phyloP scores from a whole-genome alignment of 2,797 vertebrate species.

The Bradypus variegatus region DNA sequence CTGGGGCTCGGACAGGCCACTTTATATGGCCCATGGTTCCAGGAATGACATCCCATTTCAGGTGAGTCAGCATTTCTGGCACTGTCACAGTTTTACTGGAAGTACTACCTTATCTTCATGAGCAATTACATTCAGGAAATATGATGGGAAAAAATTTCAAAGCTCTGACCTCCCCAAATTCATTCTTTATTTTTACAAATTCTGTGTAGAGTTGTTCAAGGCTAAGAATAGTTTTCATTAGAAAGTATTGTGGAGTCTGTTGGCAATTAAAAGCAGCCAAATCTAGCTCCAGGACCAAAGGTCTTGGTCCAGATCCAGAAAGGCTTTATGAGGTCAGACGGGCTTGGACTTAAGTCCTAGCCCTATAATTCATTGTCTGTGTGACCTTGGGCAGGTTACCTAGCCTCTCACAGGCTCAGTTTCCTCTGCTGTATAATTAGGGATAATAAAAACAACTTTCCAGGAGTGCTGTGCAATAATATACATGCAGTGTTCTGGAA shows the following conservation, averaged over 20 bases:
- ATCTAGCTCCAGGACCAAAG: slow-evolving; percentile 10
- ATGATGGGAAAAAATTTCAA: slow-evolving; percentile 46
- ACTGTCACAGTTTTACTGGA: slow-evolving; percentile 60
- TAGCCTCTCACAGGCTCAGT: slow-evolving; percentile 14
- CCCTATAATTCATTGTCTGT: neutral
- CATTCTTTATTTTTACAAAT: slow-evolving; percentile 21
- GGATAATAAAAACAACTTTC: slow-evolving; percentile 34
- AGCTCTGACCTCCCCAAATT: slow-evolving; percentile 48
- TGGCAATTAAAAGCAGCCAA: slow-evolving; percentile 15
- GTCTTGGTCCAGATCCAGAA: neutral
- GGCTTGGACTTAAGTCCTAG: neutral
- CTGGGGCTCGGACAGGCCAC: slow-evolving; percentile 10
- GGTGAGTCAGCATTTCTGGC: slow-evolving; percentile 62
- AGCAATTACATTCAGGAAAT: slow-evolving; percentile 64
- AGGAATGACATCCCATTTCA: slow-evolving; percentile 47
- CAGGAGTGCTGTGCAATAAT: slow-evolving; percentile 30
- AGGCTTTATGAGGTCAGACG: neutral
- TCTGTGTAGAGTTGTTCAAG: neutral
- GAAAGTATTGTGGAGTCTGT: neutral
- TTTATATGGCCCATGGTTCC: slow-evolving; percentile 44
- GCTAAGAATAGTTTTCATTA: slow-evolving; percentile 34
- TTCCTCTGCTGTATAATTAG: neutral
- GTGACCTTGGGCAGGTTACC: neutral
- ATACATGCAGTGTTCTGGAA: neutral
- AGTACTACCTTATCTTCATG: slow-evolving; percentile 52